Conservation (phyloP, 2,888 invertebrate genomes). For the Entomobrya multifasciata region DNA sequence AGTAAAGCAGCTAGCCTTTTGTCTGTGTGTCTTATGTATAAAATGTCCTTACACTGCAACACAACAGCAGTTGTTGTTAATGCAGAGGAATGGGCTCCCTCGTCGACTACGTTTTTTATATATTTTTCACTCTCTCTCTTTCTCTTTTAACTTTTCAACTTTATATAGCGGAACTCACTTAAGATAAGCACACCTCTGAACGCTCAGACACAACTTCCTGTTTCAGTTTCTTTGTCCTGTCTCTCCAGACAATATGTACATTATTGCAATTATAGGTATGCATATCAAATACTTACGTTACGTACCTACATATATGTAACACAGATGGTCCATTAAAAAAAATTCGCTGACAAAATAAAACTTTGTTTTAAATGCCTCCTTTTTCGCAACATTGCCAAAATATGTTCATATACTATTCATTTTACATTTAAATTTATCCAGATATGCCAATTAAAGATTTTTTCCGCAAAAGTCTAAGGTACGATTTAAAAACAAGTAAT, state of each 20-base stretch:
- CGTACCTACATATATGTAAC: too few relatives aligned
- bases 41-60: neutral
- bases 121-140: neutral
- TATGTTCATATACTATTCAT: too few relatives aligned
- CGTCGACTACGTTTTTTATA: neutral
- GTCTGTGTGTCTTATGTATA: neutral
- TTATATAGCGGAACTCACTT: constrained; percentile 47
- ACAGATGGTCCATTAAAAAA: too few relatives aligned
- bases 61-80: neutral
- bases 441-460: too few relatives aligned
- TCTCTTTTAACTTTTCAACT: neutral
- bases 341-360: too few relatives aligned
- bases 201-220: constrained; percentile 44
- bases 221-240: neutral
- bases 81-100: neutral
- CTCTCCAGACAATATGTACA: neutral
- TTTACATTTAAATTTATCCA: too few relatives aligned
- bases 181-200: constrained; percentile 51
- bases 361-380: too few relatives aligned
- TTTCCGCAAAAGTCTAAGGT: too few relatives aligned
- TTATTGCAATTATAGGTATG: neutral
- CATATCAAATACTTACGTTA: too few relatives aligned
- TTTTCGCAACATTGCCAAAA: too few relatives aligned
- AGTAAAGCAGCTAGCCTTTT: too few relatives aligned
- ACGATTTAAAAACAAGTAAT: too few relatives aligned